Conservation (phyloP, 2,888 invertebrate genomes). For the Toxonevra muliebris region DNA sequence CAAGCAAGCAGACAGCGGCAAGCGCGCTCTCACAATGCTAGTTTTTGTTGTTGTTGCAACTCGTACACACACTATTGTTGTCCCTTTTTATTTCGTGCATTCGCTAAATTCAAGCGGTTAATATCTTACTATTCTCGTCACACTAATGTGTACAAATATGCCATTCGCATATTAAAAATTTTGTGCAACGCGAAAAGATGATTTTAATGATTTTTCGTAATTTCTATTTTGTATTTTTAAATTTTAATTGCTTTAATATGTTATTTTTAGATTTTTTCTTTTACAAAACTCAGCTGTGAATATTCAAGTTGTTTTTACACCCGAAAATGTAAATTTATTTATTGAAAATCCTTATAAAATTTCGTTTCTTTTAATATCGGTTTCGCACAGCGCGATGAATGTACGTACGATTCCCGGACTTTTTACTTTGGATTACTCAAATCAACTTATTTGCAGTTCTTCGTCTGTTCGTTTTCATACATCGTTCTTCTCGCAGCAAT, state of each 20-base stretch:
- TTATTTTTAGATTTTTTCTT: slow-evolving; percentile 27
- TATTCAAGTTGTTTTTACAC: background rate
- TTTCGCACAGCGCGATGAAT: slow-evolving; percentile 30
- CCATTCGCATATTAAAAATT: slow-evolving; percentile 42
- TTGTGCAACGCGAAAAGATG: slow-evolving; percentile 52
- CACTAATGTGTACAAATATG: slow-evolving; percentile 46
- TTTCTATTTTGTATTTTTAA: slow-evolving; percentile 29
- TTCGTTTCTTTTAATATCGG: slow-evolving; percentile 22
- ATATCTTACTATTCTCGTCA: slow-evolving; percentile 41
- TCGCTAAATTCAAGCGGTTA: slow-evolving; percentile 15
- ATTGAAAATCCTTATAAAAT: slow-evolving; percentile 31
- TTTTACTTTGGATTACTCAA: slow-evolving; percentile 45
- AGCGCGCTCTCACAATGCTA: slow-evolving; percentile 20
- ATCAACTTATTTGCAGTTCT: slow-evolving; percentile 39
- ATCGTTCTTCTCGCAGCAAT: slow-evolving; percentile 23
- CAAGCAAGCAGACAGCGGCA: slow-evolving; percentile 37
- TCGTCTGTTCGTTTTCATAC: slow-evolving; percentile 31
- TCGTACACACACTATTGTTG: slow-evolving; percentile 39
- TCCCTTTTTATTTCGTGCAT: slow-evolving; percentile 26
- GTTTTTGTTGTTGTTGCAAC: slow-evolving; percentile 33
- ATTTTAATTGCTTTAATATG: slow-evolving; percentile 22
- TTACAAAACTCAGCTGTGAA: background rate
- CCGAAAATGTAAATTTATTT: slow-evolving; percentile 27
- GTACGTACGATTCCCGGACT: slow-evolving; percentile 43
- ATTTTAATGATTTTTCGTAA: slow-evolving; percentile 46